Evolutionary conservation across 2,888 invertebrate genomes (phyloP), one percentile per base, ranked within the genome.

Genomic region (Euzetes globulus): DNA sequence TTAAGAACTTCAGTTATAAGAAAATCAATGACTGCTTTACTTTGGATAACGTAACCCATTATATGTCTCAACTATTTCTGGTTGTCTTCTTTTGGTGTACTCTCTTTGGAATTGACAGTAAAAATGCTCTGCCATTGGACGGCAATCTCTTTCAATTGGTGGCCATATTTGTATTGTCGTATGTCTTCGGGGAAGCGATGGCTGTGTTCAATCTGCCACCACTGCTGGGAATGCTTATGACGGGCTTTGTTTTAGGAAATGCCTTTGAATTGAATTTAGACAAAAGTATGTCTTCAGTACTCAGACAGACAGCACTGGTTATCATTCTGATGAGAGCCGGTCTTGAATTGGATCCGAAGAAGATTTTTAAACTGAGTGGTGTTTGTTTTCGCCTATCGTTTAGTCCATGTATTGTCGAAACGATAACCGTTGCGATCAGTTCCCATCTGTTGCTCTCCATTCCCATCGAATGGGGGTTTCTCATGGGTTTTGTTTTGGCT

Each of bases 401-500:
- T 47, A n/a, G 76, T 5, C 79, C 79, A 0, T 79, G 77, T 50
- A 37, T 79, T 11, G 55, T 72, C 1, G 79, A 79, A 72, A 71
- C 78, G 13, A 41, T 73, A 11, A 52, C 72, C 15, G 55, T 77
- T 0, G 74, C 77, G 1, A 25, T 78, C 1, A 55, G 75, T 25
- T n/a, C 76, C 1, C 71, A 77, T 33, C 55, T 72, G 25, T 45
- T 77, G 2, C 33, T 79, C 1, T 77, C 72, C 6, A 52, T 79
- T 22, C 78, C 78, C 0, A 74, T 76, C 65, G 33, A 72, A 2
- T 78, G 78, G 78, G 25, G 76, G 1, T 71, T 76, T 7, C 74
- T 79, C 45, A 29, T 79, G 1, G 79, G 79, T 82, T 79, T 79
- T 74, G 77, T 79, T 13, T 9, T 80, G 50, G 81, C 82, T n/a